Conservation (phyloP, 1,140 invertebrate genomes). For the Ectropis grisescens region DNA sequence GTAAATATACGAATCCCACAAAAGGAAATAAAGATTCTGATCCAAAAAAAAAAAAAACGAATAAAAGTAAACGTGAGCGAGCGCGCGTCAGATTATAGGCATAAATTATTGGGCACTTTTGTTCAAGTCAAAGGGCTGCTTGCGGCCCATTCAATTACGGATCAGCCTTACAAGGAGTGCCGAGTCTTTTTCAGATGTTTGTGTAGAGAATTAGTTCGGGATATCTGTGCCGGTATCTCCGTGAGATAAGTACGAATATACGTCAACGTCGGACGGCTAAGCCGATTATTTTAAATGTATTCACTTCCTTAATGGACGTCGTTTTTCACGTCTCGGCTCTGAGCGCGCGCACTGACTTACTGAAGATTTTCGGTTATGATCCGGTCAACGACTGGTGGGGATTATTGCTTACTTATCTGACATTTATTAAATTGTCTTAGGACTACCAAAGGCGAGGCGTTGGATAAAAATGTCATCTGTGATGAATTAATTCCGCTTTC, state of each 20-base stretch:
- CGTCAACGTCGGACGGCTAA: slow-evolving; percentile 68
- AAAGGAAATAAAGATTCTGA: slow-evolving; percentile 40
- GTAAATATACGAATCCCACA: slow-evolving; percentile 56
- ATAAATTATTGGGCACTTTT: slow-evolving; percentile 68
- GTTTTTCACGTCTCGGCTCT: slow-evolving; percentile 53
- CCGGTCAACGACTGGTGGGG: slow-evolving; percentile 56
- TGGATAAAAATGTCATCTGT: slow-evolving; percentile 11
- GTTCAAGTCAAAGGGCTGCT: slow-evolving; percentile 52
- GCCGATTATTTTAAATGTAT: slow-evolving; percentile 71
- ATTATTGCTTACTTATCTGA: slow-evolving; percentile 43
- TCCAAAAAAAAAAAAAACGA: slow-evolving; percentile 55
- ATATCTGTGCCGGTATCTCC: slow-evolving; percentile 67
- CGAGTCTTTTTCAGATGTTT: slow-evolving; percentile 66
- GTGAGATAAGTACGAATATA: slow-evolving; percentile 69
- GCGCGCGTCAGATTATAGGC: slow-evolving; percentile 63
- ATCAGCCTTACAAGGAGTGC: slow-evolving; percentile 50
- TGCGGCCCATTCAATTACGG: slow-evolving; percentile 56
- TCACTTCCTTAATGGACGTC: slow-evolving; percentile 69
- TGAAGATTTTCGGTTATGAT: slow-evolving; percentile 63
- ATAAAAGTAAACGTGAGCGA: slow-evolving; percentile 34
- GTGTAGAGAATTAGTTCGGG: slow-evolving; percentile 61
- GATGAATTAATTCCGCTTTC: not conserved
- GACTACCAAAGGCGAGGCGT: slow-evolving; percentile 5
- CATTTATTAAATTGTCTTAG: slow-evolving; percentile 43
- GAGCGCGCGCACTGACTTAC: slow-evolving; percentile 45